Evolutionary conservation across 2,888 invertebrate genomes (phyloP).

Genomic region (Melieria omissa): DNA sequence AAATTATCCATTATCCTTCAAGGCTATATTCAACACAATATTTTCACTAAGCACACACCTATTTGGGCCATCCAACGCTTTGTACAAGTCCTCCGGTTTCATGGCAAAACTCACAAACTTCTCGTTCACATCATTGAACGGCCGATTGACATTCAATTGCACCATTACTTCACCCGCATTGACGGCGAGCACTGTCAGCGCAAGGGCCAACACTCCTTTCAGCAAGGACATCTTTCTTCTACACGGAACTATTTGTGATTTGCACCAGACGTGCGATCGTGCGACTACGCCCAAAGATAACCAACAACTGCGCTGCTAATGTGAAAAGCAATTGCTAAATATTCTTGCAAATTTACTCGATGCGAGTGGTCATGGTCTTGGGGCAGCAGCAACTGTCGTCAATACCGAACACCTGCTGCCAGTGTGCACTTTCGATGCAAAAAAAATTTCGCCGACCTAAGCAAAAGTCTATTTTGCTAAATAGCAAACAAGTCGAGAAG

Average conservation of each 20-base stretch:
- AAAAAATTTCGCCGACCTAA: conserved; percentile 49
- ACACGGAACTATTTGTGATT: too few relatives aligned
- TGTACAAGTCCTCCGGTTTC: conserved; percentile 74
- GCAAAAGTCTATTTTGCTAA: conserved; percentile 48
- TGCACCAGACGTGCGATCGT: neutral
- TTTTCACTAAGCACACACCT: conserved; percentile 59
- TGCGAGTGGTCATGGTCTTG: neutral
- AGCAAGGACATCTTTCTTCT: conserved; percentile 7
- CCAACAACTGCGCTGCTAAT: neutral
- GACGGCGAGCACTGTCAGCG: neutral
- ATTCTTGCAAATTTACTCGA: conserved; percentile 40
- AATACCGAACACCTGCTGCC: conserved; percentile 10
- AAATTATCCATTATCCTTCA: too few relatives aligned
- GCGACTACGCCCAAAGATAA: neutral
- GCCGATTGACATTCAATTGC: conserved; percentile 72
- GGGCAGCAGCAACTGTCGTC: neutral
- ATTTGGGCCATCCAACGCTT: conserved; percentile 60
- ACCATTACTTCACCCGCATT: conserved; percentile 67
- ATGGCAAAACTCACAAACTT: conserved; percentile 80
- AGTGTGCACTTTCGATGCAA: conserved; percentile 30
- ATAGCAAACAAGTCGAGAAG: conserved; percentile 29
- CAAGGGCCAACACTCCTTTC: neutral
- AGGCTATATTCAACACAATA: neutral
- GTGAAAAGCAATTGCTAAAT: conserved; percentile 44
- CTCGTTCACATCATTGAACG: conserved; percentile 74